Percentiles rank a stretch among this genome's conserved stretches.
These are phyloP conservation scores for Pelodytes ibericus DNA, from an alignment of 2,797 vertebrate species.

Conservation along the genomic window DNA sequence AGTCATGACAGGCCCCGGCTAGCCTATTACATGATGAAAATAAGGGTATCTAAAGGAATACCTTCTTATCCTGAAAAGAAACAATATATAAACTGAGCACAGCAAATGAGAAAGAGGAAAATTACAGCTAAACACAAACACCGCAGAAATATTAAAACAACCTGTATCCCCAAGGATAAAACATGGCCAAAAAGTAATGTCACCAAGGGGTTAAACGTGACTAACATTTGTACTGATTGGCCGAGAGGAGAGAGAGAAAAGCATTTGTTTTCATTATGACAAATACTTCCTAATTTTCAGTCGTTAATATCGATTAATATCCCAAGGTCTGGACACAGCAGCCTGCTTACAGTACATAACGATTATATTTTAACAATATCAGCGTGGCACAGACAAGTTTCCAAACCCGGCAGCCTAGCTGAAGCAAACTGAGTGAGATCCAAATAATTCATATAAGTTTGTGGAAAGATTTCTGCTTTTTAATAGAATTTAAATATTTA, in stretches of 20 bases:
- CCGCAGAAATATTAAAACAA: too few relatives aligned
- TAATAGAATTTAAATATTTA: slow-evolving; percentile 23
- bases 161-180: too few relatives aligned
- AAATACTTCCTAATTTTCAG: slow-evolving; percentile 13
- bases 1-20: too few relatives aligned
- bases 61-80: too few relatives aligned
- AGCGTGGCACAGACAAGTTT: slow-evolving; percentile 8
- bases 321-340: not conserved
- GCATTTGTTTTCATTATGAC: not conserved
- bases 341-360: slow-evolving; percentile 4
- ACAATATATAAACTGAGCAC: too few relatives aligned
- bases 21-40: too few relatives aligned
- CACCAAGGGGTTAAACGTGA: not conserved
- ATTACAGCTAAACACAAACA: too few relatives aligned
- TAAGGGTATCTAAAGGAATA: too few relatives aligned
- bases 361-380: slow-evolving; percentile 23
- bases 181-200: too few relatives aligned
- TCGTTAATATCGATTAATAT: slow-evolving; percentile 6
- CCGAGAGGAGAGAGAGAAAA: not conserved
- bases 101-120: too few relatives aligned
- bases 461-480: not conserved
- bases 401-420: not conserved
- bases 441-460: slow-evolving; percentile 6
- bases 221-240: not conserved
- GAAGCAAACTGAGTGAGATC: slow-evolving; percentile 23